Percentiles rank a stretch among this genome's conserved stretches.
Evolutionary conservation across 2,888 invertebrate species (phyloP).

Genomic region (Cheilosia pagana): DNA sequence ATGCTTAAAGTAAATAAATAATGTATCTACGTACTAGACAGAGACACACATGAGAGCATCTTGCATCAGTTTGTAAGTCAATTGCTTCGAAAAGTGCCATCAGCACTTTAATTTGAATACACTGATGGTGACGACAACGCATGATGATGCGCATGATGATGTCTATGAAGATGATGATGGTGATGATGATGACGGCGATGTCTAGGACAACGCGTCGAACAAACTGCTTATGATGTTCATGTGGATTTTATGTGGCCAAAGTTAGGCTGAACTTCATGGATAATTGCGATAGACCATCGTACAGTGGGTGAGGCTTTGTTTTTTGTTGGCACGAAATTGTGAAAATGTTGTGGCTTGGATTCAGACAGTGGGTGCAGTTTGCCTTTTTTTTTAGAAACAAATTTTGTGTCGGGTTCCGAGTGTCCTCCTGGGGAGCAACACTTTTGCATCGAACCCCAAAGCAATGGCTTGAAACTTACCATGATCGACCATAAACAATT

Average conservation of each 20-base stretch:
- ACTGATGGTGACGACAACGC: neutral
- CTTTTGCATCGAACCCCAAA: too few relatives aligned
- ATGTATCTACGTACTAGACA: constrained; percentile 17
- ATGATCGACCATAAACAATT: too few relatives aligned
- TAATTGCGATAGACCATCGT: constrained; percentile 35
- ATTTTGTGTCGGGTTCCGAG: too few relatives aligned
- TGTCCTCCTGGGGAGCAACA: too few relatives aligned
- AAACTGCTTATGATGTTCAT: constrained; percentile 18
- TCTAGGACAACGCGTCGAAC: neutral
- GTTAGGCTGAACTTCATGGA: neutral
- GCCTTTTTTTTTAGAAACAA: too few relatives aligned
- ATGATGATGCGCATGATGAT: too few relatives aligned
- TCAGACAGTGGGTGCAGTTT: neutral
- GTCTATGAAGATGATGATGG: constrained; percentile 2
- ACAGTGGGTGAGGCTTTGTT: neutral
- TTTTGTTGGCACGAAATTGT: neutral
- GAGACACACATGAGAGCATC: constrained; percentile 40
- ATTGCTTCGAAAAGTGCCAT: constrained; percentile 49
- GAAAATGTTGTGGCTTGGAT: neutral
- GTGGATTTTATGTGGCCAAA: neutral
- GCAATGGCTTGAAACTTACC: too few relatives aligned
- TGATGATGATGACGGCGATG: neutral
- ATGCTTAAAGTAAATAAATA: constrained; percentile 32
- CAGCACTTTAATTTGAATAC: constrained; percentile 51
- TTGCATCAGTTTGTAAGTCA: constrained; percentile 35